Evolutionary conservation across 2,113 vertebrate genomes (phyloP), one percentile per base, ranked within the genome.

Genomic region (Calcarius ornatus): DNA sequence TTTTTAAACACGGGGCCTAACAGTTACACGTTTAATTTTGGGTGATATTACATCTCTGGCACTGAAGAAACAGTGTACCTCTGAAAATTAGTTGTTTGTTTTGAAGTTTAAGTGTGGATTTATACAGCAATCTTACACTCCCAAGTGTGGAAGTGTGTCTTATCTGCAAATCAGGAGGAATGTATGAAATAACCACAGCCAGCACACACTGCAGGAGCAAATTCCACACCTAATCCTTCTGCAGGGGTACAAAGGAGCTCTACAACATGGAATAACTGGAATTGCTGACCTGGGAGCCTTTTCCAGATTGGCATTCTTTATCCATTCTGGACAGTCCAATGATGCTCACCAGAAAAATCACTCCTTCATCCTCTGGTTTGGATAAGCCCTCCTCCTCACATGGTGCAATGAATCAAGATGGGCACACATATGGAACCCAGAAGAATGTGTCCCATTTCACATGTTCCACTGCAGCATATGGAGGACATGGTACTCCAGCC

Each of bases 71-170:
- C 21, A 35, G 15, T 21, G 3, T 25, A 37, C 3, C 14, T 65
- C 50, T 43, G 38, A 77, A 70, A 2, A 50, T 25, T 6, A 30
- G 8, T 9, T 33, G 7, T n/a, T 88, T 83, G 14, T 65, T 70
- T n/a, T 35, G 31, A 83, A 81, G 23, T 43, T 13, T 61, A 15
- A 76, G 4, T n/a, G 25, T 10, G 6, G 19, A 30, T 83, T 86
- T 68, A n/a, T 33, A 31, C 15, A 61, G 14, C 5, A 12, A 61
- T 11, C 13, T 63, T 42, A 35, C 14, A 64, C 11, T 40, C 1
- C 1, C 2, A 12, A 14, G 2, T 31, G 28, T 43, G 11, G 11
- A 86, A 70, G 7, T 15, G 5, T 2, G 0, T 80, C 57, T 23
- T 40, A 17, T 38, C 35, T 78, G 14, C 35, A 66, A 42, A 63